Evolutionary conservation across 2,888 invertebrate genomes (phyloP), one percentile per base, ranked within the genome.

Genomic region (Balanococcus diminutus): DNA sequence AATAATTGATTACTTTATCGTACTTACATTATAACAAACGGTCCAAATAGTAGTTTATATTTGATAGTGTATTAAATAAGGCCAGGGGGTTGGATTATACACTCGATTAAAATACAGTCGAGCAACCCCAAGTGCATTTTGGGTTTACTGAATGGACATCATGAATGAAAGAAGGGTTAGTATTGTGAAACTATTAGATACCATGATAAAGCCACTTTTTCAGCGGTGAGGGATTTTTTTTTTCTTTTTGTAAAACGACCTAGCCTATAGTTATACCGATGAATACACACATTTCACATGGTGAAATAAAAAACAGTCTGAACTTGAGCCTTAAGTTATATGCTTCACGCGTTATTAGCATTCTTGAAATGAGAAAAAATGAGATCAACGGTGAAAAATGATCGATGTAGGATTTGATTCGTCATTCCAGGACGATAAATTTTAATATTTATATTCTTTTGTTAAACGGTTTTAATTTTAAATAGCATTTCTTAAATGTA

Each of bases 141-240:
- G 75, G 79, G 79, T 72, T 25, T 79, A 36, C 16, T 85, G 85
- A 85, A 85, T 85, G 85, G 79, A 85, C 85, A 85, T 51, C 75
- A 85, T 85, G 85, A 85, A 85, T 85, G 85, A n/a, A 72, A 85
- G 85, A 85, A 85, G 85, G 85, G 85, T 85, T 85, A 85, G 85
- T 79, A 51, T 79, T 85, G 51, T 75, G 85, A 46, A 85, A 85
- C 85, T 85, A 85, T 85, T 85, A 85, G 85, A 85, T 85, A 85
- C 85, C 46, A 85, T 85, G 85, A 85, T 85, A 79, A 85, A 75
- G 85, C 85, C 85, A 85, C 85, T 85, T 85, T 84, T 85, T 42
- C 42, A 25, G 32, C 32, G 75, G 46, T 25, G 51, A 79, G 85
- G 39, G 42, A 22, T 32, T 72, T 32, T 85, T n/a, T 46, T 51